Conservation (phyloP, 2,888 invertebrate genomes). For the Entomobrya multifasciata region DNA sequence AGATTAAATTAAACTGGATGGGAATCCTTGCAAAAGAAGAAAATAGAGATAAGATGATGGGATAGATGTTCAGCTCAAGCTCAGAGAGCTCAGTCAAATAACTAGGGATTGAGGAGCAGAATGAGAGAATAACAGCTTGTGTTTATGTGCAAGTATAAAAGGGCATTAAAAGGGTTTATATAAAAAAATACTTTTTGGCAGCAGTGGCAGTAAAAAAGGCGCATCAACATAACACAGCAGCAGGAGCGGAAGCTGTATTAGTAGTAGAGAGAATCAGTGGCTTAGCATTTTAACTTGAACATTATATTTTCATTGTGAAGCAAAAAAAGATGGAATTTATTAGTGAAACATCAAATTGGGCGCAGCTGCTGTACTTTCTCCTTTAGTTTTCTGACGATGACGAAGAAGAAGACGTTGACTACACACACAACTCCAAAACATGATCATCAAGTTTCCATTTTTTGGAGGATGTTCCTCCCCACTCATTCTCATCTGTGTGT, state of each 20-base stretch:
- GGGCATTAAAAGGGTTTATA: constrained; percentile 37
- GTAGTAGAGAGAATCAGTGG: not conserved
- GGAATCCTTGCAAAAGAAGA: constrained; percentile 18
- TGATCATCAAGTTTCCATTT: constrained; percentile 23
- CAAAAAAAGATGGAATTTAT: constrained; percentile 52
- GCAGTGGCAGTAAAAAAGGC: not conserved
- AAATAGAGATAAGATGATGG: too few relatives aligned
- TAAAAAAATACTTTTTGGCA: constrained; percentile 8
- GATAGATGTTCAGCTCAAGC: not conserved
- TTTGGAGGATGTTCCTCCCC: not conserved
- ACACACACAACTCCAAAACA: not conserved
- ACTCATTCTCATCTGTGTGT: not conserved
- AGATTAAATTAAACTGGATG: constrained; percentile 52
- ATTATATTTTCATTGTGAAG: constrained; percentile 28
- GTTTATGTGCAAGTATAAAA: constrained; percentile 18
- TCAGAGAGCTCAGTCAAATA: too few relatives aligned
- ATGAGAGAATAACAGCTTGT: not conserved
- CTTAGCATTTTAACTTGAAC: not conserved
- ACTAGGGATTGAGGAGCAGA: too few relatives aligned
- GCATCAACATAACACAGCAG: not conserved
- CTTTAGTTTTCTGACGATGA: constrained; percentile 10
- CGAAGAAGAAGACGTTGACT: not conserved
- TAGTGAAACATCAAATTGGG: constrained; percentile 54
- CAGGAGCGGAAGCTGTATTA: not conserved
- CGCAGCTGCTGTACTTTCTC: constrained; percentile 48